Percentiles rank a stretch among this genome's conserved stretches.
Evolutionary conservation across 2,888 invertebrate genomes (phyloP).

Genomic region (Tanaodytes sp.): DNA sequence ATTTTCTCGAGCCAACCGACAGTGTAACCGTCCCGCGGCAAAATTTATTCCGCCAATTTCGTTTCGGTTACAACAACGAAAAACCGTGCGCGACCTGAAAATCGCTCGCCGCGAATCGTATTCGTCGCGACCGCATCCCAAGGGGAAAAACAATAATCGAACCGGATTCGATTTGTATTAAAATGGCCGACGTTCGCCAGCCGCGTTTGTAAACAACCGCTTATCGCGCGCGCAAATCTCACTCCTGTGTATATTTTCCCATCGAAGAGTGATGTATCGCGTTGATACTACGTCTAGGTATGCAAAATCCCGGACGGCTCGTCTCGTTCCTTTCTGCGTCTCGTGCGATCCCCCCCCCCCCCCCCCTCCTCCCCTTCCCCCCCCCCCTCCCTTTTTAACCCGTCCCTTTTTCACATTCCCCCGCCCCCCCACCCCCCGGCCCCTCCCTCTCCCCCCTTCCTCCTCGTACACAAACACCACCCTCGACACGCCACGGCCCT

Average conservation of each 20-base stretch:
- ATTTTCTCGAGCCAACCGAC: too few relatives aligned
- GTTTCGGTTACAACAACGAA: conserved; percentile 28
- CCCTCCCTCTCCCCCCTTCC: too few relatives aligned
- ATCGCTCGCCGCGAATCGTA: too few relatives aligned
- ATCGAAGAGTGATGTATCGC: conserved; percentile 51
- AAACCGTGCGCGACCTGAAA: conserved; percentile 4
- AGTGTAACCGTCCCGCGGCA: too few relatives aligned
- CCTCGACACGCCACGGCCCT: too few relatives aligned
- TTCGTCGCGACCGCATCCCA: background rate
- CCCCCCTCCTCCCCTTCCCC: too few relatives aligned
- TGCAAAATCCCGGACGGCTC: conserved; percentile 49
- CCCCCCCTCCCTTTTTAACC: too few relatives aligned
- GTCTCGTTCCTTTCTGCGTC: conserved; percentile 19
- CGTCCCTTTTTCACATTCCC: too few relatives aligned
- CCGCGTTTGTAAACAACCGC: conserved; percentile 50
- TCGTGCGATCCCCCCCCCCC: too few relatives aligned
- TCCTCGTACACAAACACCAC: too few relatives aligned
- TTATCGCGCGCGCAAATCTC: conserved; percentile 47
- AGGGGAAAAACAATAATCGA: conserved; percentile 46
- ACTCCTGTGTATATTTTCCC: conserved; percentile 51
- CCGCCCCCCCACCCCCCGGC: too few relatives aligned
- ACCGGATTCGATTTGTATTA: conserved; percentile 50
- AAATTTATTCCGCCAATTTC: too few relatives aligned
- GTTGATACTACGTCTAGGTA: conserved; percentile 52
- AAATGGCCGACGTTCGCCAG: conserved; percentile 41